Evolutionary conservation across 2,797 vertebrate genomes (phyloP).

Genomic region (Champsocephalus esox): DNA sequence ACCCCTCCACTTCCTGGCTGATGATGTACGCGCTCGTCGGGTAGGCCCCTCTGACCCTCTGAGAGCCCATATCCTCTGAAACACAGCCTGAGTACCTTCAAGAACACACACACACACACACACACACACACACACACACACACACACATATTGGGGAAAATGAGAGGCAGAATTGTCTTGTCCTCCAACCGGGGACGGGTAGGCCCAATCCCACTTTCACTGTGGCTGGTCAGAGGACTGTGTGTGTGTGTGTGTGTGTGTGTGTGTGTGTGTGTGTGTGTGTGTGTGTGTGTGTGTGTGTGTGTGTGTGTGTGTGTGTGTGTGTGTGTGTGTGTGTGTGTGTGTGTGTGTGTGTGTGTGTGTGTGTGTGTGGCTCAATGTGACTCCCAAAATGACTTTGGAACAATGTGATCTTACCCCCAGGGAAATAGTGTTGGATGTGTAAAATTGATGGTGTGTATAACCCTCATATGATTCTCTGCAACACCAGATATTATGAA

Average conservation of each 20-base stretch:
- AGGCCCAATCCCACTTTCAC: conserved; percentile 45
- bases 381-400: conserved; percentile 46
- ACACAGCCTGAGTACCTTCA: conserved; percentile 67
- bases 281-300: conserved; percentile 13
- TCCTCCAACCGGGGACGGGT: conserved; percentile 42
- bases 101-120: conserved; percentile 43
- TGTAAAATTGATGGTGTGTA: conserved; percentile 25
- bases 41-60: conserved; percentile 54
- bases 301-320: conserved; percentile 12
- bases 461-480: conserved; percentile 26
- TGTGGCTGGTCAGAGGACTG: conserved; percentile 4
- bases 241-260: background rate
- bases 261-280: conserved; percentile 19
- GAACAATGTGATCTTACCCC: conserved; percentile 41
- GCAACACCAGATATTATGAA: conserved; percentile 4
- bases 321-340: background rate
- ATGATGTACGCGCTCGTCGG: conserved; percentile 69
- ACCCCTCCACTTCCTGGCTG: conserved; percentile 65
- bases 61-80: conserved; percentile 56
- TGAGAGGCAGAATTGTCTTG: conserved; percentile 57
- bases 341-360: background rate
- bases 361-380: conserved; percentile 27
- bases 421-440: conserved; percentile 24
- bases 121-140: conserved; percentile 34
- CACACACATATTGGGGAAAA: conserved; percentile 51